phyloP scores from a whole-genome alignment of 1,140 invertebrate species.

The Listronotus oregonensis region DNA sequence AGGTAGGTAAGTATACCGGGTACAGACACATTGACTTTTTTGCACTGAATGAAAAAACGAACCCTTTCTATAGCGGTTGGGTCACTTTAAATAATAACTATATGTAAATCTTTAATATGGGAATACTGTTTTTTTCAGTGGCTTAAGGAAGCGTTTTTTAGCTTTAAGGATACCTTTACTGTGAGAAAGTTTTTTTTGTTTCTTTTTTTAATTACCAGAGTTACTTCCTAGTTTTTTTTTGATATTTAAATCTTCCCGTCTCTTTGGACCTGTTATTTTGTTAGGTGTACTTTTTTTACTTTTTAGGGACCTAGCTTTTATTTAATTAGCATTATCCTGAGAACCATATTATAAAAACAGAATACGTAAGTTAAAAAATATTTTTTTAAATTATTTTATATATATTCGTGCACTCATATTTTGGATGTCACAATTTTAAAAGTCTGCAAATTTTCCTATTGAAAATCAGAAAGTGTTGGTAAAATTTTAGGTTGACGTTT shows the following conservation, averaged over 20 bases:
- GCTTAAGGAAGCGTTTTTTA: slow-evolving; percentile 20
- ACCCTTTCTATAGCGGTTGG: slow-evolving; percentile 27
- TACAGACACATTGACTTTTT: slow-evolving; percentile 4
- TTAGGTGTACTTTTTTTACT: too few relatives aligned
- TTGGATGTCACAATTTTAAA: too few relatives aligned
- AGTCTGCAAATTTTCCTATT: too few relatives aligned
- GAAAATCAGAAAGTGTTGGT: too few relatives aligned
- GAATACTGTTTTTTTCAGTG: slow-evolving; percentile 22
- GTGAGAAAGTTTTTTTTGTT: slow-evolving; percentile 22
- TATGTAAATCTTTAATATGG: slow-evolving; percentile 30
- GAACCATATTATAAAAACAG: too few relatives aligned
- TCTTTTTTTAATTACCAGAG: slow-evolving; percentile 24
- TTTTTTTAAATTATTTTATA: too few relatives aligned
- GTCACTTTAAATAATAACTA: slow-evolving; percentile 35
- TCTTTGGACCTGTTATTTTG: slow-evolving; percentile 1
- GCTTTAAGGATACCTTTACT: slow-evolving; percentile 17
- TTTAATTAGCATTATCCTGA: too few relatives aligned
- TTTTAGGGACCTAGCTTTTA: too few relatives aligned
- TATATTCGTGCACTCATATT: too few relatives aligned
- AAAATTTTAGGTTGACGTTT: too few relatives aligned
- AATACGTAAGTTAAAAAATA: too few relatives aligned
- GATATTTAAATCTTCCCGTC: slow-evolving; percentile 15
- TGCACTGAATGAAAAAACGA: slow-evolving; percentile 26
- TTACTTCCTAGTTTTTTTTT: slow-evolving; percentile 27
- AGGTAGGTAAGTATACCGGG: neutral